Conservation (phyloP, 2,797 vertebrate species). For the Scarus forsteni region DNA sequence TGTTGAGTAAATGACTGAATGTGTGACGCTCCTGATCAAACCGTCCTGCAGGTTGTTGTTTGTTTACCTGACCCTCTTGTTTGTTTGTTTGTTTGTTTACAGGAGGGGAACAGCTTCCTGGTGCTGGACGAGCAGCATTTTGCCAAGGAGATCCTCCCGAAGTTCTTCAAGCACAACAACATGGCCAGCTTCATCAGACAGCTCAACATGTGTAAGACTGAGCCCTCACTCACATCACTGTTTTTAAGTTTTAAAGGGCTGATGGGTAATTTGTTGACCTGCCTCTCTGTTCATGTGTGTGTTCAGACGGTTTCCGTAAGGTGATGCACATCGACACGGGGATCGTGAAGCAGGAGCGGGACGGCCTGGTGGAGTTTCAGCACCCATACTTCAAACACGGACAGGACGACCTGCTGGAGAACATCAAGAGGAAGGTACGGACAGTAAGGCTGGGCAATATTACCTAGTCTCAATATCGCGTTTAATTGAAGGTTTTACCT, state of each 20-base stretch:
- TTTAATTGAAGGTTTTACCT: no score
- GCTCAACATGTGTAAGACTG: conserved; percentile 94
- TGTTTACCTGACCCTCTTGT: background rate
- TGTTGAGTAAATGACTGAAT: no score
- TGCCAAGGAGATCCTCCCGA: conserved; percentile 97
- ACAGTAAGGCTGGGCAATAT: no score
- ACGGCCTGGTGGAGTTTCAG: conserved; percentile 96
- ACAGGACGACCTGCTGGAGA: conserved; percentile 93
- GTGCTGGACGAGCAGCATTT: conserved; percentile 96
- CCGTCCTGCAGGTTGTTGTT: no score
- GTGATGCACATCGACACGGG: conserved; percentile 95
- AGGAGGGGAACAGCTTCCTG: conserved; percentile 98
- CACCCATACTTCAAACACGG: conserved; percentile 95
- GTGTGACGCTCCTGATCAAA: no score
- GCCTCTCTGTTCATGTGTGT: background rate
- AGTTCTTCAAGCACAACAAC: conserved; percentile 99
- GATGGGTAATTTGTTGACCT: no score
- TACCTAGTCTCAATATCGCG: no score
- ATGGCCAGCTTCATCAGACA: conserved; percentile 99
- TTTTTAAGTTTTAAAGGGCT: no score
- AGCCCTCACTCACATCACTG: no score
- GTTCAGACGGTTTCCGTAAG: conserved; percentile 95
- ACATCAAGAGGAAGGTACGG: conserved; percentile 95
- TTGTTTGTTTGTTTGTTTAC: conserved; percentile 19
- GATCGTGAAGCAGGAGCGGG: conserved; percentile 92